Conservation (phyloP, 2,113 vertebrate species). For the Argyrosomus japonicus region DNA sequence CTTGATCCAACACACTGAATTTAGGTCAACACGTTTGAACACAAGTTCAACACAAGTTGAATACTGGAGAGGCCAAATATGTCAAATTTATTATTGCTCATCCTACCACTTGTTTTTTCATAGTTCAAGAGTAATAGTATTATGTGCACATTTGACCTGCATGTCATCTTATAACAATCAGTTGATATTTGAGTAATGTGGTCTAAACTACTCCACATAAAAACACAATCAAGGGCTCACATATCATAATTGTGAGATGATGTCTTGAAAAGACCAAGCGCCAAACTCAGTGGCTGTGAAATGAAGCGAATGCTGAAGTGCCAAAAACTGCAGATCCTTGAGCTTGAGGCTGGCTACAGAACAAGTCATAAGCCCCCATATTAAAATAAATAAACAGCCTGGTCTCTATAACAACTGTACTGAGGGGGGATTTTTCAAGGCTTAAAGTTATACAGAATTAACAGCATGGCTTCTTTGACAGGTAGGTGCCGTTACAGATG, state of each 20-base stretch:
- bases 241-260: background rate
- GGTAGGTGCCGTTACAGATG: too few relatives aligned
- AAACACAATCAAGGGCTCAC: background rate
- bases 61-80: constrained; percentile 16
- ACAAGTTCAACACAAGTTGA: background rate
- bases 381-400: too few relatives aligned
- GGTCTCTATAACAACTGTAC: too few relatives aligned
- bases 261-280: background rate
- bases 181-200: background rate
- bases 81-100: background rate
- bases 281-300: too few relatives aligned
- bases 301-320: too few relatives aligned
- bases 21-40: constrained; percentile 43
- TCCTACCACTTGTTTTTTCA: background rate
- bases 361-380: too few relatives aligned
- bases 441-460: too few relatives aligned
- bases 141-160: background rate
- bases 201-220: background rate
- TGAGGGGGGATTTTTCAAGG: too few relatives aligned
- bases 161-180: background rate
- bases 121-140: background rate
- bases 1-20: constrained; percentile 41
- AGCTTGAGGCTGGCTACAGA: too few relatives aligned
- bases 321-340: too few relatives aligned
- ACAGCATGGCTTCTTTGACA: too few relatives aligned